Evolutionary conservation across 2,888 invertebrate species (phyloP), one percentile per base, ranked within the genome.

Genomic region (Phlogophora meticulosa): DNA sequence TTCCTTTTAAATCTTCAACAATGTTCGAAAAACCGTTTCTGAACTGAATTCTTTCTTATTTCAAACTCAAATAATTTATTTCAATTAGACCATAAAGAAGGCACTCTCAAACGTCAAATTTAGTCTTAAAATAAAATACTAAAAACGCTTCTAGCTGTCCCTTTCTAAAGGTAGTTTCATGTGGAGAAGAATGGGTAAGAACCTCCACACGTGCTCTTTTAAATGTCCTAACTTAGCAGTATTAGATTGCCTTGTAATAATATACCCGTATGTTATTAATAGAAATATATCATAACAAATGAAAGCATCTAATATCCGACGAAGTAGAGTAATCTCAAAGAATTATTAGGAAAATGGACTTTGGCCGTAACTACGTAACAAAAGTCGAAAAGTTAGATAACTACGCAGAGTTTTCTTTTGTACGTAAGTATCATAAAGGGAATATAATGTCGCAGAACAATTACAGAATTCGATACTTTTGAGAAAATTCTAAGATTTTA

Each of bases 271-370:
- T 22, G 42, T 55, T 67, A 43, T 42, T 66, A 55, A 56, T 24
- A 60, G 10, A 22, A 40, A 72, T 7, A 58, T 53, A 68, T 49
- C 43, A 53, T 53, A 59, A 69, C 28, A 55, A 72, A 63, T 67
- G 20, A 72, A 72, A 51, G 34, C 48, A 65, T 59, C 34, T 48
- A 58, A 63, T 60, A 76, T 51, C 24, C 52, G n/a, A 71, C 7
- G 24, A 64, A 66, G 34, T 56, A 57, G 42, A 63, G 59, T 66
- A 73, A 82, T 69, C 57, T 34, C 28, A 59, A 58, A 65, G 43
- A 74, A 74, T 65, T 80, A 82, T 76, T 52, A 72, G 24, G 56
- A 67, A 78, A 64, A 77, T 58, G 36, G 59, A 49, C 58, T 61
- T 53, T 17, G 55, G 45, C 15, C 15, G 45, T 48, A 55, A 61